These are phyloP conservation scores for Dipus sagitta DNA, from an alignment of 2,797 vertebrate species.

Conservation along the genomic window DNA sequence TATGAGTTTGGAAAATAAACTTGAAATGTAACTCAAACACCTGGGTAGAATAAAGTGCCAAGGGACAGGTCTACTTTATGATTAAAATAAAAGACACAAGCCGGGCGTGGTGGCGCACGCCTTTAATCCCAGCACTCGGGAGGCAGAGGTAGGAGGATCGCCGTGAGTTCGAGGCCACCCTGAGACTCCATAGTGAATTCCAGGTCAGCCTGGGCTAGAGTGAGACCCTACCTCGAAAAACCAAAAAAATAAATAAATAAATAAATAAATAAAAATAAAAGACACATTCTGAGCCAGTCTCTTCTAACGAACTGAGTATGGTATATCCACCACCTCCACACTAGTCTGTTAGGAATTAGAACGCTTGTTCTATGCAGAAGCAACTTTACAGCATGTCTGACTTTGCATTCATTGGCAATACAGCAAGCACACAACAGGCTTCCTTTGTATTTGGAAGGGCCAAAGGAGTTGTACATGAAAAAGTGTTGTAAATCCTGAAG, in stretches of 20 bases:
- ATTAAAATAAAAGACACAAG: neutral
- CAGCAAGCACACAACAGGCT: neutral
- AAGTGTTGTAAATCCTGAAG: constrained; percentile 1
- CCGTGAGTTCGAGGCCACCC: too few relatives aligned
- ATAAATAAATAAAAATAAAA: too few relatives aligned
- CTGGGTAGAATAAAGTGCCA: neutral
- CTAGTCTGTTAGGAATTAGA: neutral
- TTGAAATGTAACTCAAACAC: neutral
- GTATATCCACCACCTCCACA: neutral
- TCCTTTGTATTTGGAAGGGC: constrained; percentile 7
- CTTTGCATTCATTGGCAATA: neutral
- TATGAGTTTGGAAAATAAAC: constrained; percentile 5
- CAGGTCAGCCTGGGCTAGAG: too few relatives aligned
- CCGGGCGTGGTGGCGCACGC: too few relatives aligned
- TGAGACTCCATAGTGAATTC: too few relatives aligned
- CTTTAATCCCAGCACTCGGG: too few relatives aligned
- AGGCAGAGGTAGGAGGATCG: too few relatives aligned
- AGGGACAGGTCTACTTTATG: neutral
- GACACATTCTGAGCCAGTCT: neutral
- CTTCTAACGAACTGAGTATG: neutral
- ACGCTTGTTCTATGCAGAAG: neutral
- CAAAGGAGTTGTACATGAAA: constrained; percentile 15
- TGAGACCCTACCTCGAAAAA: too few relatives aligned
- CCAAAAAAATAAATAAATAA: too few relatives aligned
- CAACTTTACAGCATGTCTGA: neutral